Base-by-base conservation (phyloP, 2,797 vertebrate species). In the Phalloptychus januarius region DNA sequence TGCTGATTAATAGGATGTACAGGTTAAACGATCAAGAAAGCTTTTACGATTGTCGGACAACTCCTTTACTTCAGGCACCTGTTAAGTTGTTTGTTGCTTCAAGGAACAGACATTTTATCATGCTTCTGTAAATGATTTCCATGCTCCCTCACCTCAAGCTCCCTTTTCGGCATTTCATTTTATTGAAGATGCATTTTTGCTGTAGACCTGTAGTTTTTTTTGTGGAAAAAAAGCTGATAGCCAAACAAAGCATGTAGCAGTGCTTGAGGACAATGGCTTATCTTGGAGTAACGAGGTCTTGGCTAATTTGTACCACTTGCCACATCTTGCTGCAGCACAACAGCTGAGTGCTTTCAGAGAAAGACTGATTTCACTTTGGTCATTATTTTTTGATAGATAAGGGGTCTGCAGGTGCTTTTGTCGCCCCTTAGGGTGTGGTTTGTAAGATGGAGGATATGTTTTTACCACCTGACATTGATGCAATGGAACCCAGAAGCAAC, bases 301-400 rank as follows among this genome's bases (percentile, higher is more conserved):
- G 40, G 87, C 91, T 95, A 93, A 96, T 96, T 96, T 95, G 93
- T 95, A 95, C 88, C 61, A 93, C 93, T 94, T 84, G 89, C 93
- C 92, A 89, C 88, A 93, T 91, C 91, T 86, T 86, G 84, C 82
- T 77, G 40, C 20, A 1, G 81, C 45, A 86, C 89, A 92, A 91
- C 91, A 93, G 92, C 93, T 93, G 89, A 94, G 92, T 93, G 94
- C 93, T 93, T 91, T 91, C 83, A 79, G 91, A 92, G 90, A 91
- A 93, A 94, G 94, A 94, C 91, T 87, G 92, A 93, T 94, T 94
- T 91, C 88, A 94, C 94, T 94, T 92, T 89, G 93, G 95, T 93
- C 95, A 95, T 96, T 96, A 95, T 94, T 90, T 92, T 91, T 91
- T 96, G 95, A 96, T 96, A 93, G 94, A 96, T 96, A 94, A 91